Conservation (phyloP, 2,797 vertebrate species). For the Amblyopsis hoosieri region DNA sequence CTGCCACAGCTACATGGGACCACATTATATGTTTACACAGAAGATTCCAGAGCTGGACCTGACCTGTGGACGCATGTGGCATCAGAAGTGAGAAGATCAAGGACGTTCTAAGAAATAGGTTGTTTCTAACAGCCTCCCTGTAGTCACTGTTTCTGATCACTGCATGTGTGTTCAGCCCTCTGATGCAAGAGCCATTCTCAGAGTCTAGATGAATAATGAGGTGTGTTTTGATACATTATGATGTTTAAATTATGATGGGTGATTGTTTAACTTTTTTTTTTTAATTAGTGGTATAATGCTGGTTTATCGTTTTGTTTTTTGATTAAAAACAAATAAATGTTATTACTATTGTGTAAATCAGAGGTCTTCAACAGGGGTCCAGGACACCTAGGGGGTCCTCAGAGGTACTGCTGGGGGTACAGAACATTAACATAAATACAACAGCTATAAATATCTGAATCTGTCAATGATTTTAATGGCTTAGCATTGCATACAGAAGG, state of each 20-base stretch:
- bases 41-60: constrained; percentile 10
- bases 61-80: constrained; percentile 14
- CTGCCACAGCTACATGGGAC: constrained; percentile 26
- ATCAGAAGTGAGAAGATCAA: constrained; percentile 1
- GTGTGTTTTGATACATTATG: too few species aligned
- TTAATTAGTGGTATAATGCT: too few species aligned
- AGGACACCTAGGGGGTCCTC: too few species aligned
- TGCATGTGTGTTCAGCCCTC: constrained; percentile 13
- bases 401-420: too few species aligned
- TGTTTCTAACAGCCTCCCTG: constrained; percentile 8
- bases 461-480: too few species aligned
- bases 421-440: too few species aligned
- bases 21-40: constrained; percentile 5
- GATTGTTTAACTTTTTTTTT: too few species aligned
- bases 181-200: constrained; percentile 25
- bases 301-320: constrained; percentile 5
- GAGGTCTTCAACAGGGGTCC: too few species aligned
- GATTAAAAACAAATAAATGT: neutral
- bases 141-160: constrained; percentile 11
- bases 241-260: too few species aligned
- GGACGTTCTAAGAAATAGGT: neutral
- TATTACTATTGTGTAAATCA: too few species aligned
- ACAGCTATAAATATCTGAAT: too few species aligned
- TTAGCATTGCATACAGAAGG: too few species aligned
- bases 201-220: constrained; percentile 3